Evolutionary conservation across 2,113 vertebrate genomes (phyloP).

Genomic region (Mirounga angustirostris): DNA sequence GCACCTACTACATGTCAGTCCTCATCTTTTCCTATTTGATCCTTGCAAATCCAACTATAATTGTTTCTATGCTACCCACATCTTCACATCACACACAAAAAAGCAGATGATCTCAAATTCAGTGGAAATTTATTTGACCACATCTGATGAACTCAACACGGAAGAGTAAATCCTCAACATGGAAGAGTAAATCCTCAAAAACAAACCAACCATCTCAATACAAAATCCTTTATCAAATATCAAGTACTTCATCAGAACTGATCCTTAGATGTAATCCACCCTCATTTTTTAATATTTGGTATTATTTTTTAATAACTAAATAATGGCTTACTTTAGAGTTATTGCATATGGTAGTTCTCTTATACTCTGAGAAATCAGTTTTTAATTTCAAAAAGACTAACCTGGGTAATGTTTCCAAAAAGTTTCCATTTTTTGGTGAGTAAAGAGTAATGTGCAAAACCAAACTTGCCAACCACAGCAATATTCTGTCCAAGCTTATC

Average conservation of each 20-base stretch:
- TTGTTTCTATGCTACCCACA: neutral
- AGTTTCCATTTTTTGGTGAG: conserved; percentile 99
- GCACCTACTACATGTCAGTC: neutral
- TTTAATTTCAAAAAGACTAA: conserved; percentile 81
- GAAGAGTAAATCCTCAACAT: conserved; percentile 41
- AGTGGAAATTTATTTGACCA: conserved; percentile 50
- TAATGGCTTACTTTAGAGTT: neutral
- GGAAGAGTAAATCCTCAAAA: conserved; percentile 58
- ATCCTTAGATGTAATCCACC: neutral
- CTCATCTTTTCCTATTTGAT: neutral
- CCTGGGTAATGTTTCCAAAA: conserved; percentile 99
- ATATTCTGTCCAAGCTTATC: conserved; percentile 97
- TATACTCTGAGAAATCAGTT: conserved; percentile 30
- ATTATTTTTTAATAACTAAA: conserved; percentile 41
- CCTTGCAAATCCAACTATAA: neutral
- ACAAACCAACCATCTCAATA: conserved; percentile 31
- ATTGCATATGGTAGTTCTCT: neutral
- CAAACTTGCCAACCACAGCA: conserved; percentile 96
- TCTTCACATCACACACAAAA: neutral
- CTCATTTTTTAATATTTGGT: neutral
- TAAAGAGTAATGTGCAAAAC: conserved; percentile 99
- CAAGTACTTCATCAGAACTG: conserved; percentile 26
- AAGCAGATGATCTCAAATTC: conserved; percentile 13
- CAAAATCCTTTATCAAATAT: conserved; percentile 37
- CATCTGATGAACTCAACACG: neutral